phyloP scores from a whole-genome alignment of 2,113 vertebrate genomes.

The Bombycilla garrulus region DNA sequence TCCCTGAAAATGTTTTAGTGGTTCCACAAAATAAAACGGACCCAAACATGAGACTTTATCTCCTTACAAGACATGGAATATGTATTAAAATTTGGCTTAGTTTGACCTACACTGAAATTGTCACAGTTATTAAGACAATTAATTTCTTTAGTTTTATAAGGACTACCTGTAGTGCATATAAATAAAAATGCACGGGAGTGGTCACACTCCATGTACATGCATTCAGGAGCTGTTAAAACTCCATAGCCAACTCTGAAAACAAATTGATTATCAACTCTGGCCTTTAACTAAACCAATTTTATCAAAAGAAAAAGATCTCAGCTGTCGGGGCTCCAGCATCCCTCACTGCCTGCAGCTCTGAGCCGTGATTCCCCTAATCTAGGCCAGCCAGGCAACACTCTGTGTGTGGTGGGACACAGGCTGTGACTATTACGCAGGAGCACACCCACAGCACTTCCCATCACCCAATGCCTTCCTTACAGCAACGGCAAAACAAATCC shows the following conservation, averaged over 20 bases:
- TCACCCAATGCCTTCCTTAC: background rate
- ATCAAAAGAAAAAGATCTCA: background rate
- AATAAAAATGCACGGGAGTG: background rate
- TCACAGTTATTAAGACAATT: background rate
- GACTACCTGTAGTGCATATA: background rate
- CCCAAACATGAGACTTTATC: background rate
- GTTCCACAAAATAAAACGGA: background rate
- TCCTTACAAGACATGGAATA: background rate
- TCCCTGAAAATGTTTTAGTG: background rate
- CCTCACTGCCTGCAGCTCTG: accelerated
- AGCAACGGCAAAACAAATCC: background rate
- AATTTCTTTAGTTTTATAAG: background rate
- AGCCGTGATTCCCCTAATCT: accelerated
- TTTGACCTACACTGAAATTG: background rate
- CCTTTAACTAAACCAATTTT: background rate
- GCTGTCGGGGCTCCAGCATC: accelerated
- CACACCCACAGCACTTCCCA: background rate
- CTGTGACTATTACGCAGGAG: background rate
- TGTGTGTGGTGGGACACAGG: accelerated
- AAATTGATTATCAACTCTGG: background rate
- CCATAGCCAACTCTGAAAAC: background rate
- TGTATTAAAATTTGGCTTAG: background rate
- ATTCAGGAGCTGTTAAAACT: background rate
- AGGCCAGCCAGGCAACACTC: no score
- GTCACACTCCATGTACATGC: accelerated